A percentile compares a stretch with the other conserved stretches of the same genome.
Conservation (phyloP, 2,797 vertebrate species). For the Caiman crocodilus region DNA sequence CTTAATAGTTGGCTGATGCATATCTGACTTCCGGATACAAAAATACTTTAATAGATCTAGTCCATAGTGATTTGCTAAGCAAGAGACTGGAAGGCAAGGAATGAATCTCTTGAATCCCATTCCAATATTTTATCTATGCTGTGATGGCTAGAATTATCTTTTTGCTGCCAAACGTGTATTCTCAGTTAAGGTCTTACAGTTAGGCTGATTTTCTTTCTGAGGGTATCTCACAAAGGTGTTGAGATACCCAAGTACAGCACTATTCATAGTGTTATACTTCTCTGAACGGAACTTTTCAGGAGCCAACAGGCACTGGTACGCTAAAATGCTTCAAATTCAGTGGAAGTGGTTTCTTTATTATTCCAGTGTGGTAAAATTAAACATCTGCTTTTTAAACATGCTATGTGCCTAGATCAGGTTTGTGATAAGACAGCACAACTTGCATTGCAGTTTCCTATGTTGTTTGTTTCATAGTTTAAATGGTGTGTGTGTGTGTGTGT, state of each 20-base stretch:
- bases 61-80: background rate
- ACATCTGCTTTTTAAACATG: constrained; percentile 33
- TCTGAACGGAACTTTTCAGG: background rate
- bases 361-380: constrained; percentile 36
- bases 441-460: background rate
- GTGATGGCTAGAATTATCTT: background rate
- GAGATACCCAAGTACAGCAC: background rate
- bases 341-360: constrained; percentile 38
- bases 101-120: background rate
- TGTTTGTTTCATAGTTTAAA: background rate
- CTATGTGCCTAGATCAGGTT: background rate
- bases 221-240: background rate
- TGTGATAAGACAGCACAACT: constrained; percentile 1
- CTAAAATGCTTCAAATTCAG: background rate
- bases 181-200: background rate
- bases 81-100: background rate
- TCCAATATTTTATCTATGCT: background rate
- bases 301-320: background rate
- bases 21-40: no score
- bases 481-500: no score
- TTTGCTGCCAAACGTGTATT: background rate
- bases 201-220: background rate
- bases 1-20: no score
- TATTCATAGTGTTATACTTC: background rate
- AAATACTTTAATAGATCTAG: no score